A percentile compares a stretch with the other conserved stretches of the same genome.
phyloP scores from a whole-genome alignment of 2,797 vertebrate genomes.

The Periophthalmus magnuspinnatus region DNA sequence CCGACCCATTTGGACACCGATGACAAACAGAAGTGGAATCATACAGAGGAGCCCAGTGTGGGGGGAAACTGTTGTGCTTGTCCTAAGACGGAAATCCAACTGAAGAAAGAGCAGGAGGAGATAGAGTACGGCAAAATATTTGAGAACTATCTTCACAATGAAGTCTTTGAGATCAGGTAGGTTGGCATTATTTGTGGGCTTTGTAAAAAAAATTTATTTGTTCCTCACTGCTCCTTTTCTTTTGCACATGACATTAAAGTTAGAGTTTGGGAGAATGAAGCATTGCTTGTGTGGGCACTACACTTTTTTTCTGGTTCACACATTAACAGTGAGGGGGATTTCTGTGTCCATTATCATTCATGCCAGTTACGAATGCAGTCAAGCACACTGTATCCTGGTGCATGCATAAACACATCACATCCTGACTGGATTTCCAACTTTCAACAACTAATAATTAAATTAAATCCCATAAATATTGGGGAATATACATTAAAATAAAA shows the following conservation, averaged over 20 bases:
- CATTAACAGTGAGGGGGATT: slow-evolving; percentile 48
- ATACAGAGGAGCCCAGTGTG: slow-evolving; percentile 79
- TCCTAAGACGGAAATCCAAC: slow-evolving; percentile 92
- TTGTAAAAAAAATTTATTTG: slow-evolving; percentile 15
- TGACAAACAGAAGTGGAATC: slow-evolving; percentile 81
- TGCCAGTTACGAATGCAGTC: slow-evolving; percentile 62
- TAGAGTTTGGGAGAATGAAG: slow-evolving; percentile 37
- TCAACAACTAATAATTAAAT: not conserved
- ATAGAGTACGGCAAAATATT: slow-evolving; percentile 92
- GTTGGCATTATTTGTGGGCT: not conserved
- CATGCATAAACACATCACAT: slow-evolving; percentile 26
- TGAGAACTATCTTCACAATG: slow-evolving; percentile 96
- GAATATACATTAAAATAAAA: not conserved
- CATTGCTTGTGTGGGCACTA: slow-evolving; percentile 40
- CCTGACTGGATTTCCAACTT: slow-evolving; percentile 33
- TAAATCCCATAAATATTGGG: not conserved
- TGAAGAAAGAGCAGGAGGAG: slow-evolving; percentile 92
- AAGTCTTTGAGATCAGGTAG: slow-evolving; percentile 92
- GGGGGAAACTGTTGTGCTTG: slow-evolving; percentile 86
- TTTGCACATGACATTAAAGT: slow-evolving; percentile 31
- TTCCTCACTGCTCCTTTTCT: slow-evolving; percentile 32
- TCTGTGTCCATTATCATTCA: slow-evolving; percentile 63
- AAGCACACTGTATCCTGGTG: slow-evolving; percentile 53
- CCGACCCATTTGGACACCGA: slow-evolving; percentile 76
- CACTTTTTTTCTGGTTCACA: slow-evolving; percentile 28